These are phyloP conservation scores for Cryptophagus acutangulus DNA, from an alignment of 2,888 invertebrate genomes.

Conservation along the genomic window DNA sequence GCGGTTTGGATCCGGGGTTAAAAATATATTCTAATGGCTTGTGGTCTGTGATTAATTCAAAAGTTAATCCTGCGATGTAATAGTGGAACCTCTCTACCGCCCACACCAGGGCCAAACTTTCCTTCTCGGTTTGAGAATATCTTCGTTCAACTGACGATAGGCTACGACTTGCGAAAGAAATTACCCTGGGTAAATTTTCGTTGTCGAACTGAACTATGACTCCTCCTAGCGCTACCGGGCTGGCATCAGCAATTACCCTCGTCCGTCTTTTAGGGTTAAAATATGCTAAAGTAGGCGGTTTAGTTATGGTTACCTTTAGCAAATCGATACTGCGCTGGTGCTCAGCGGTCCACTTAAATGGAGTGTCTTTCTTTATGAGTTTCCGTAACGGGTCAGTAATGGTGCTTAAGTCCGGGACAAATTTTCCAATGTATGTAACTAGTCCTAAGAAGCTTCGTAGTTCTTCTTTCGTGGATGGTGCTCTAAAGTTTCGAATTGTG, in stretches of 20 bases:
- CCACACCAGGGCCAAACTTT: constrained; percentile 10
- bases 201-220: constrained; percentile 26
- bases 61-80: constrained; percentile 14
- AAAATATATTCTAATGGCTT: constrained; percentile 37
- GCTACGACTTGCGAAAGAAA: constrained; percentile 29
- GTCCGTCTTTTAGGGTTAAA: background rate
- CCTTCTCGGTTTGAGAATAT: constrained; percentile 38
- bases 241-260: constrained; percentile 10
- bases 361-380: too few relatives aligned
- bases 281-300: constrained; percentile 14
- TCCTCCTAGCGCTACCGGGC: constrained; percentile 32
- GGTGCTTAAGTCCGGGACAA: too few relatives aligned
- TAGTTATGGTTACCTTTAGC: too few relatives aligned
- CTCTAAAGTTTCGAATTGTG: too few relatives aligned
- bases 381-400: too few relatives aligned
- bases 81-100: constrained; percentile 7
- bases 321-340: too few relatives aligned
- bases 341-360: too few relatives aligned
- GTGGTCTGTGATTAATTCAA: constrained; percentile 28
- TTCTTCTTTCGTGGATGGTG: too few relatives aligned
- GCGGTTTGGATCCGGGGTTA: constrained; percentile 25
- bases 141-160: constrained; percentile 26
- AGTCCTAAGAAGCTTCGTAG: too few relatives aligned
- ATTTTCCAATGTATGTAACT: too few relatives aligned
- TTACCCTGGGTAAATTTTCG: constrained; percentile 21